These are phyloP conservation scores for Drosophila subquinaria DNA, from an alignment of 2,888 invertebrate genomes.

Conservation along the genomic window DNA sequence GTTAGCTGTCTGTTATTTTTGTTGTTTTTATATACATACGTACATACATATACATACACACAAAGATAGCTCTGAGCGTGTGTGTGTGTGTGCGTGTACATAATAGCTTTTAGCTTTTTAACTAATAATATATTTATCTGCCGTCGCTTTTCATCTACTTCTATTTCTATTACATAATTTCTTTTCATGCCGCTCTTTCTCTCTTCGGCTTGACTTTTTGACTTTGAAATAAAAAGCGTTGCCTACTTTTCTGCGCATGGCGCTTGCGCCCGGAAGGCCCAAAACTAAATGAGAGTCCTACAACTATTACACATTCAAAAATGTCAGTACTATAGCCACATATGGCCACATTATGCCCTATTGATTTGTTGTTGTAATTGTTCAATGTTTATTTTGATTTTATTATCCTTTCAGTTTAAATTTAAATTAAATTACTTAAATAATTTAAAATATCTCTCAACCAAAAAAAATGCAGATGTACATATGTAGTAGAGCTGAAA, in stretches of 20 bases:
- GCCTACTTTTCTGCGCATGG: constrained; percentile 70
- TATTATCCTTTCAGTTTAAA: too few species aligned
- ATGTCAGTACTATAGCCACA: constrained; percentile 29
- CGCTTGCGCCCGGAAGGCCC: constrained; percentile 58
- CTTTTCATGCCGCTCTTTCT: constrained; percentile 21
- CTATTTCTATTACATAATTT: constrained; percentile 70
- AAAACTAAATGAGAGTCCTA: constrained; percentile 20
- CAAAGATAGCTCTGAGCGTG: not conserved
- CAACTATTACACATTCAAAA: not conserved
- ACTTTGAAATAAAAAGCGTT: constrained; percentile 75
- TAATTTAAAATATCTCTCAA: constrained; percentile 3
- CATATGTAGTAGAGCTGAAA: constrained; percentile 14
- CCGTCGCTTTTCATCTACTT: constrained; percentile 60
- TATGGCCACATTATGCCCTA: constrained; percentile 53
- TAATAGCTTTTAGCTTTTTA: constrained; percentile 63
- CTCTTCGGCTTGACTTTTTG: constrained; percentile 69
- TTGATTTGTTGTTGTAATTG: constrained; percentile 65
- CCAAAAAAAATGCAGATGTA: not conserved
- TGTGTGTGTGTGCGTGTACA: constrained; percentile 33
- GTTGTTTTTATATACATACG: constrained; percentile 18
- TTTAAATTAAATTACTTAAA: too few species aligned
- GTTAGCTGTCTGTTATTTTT: constrained; percentile 22
- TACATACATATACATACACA: constrained; percentile 1
- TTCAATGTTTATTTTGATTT: too few species aligned
- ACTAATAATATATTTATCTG: constrained; percentile 74